These are phyloP conservation scores for Hemiprocne comata DNA, from an alignment of 2,113 vertebrate genomes.

Conservation along the genomic window DNA sequence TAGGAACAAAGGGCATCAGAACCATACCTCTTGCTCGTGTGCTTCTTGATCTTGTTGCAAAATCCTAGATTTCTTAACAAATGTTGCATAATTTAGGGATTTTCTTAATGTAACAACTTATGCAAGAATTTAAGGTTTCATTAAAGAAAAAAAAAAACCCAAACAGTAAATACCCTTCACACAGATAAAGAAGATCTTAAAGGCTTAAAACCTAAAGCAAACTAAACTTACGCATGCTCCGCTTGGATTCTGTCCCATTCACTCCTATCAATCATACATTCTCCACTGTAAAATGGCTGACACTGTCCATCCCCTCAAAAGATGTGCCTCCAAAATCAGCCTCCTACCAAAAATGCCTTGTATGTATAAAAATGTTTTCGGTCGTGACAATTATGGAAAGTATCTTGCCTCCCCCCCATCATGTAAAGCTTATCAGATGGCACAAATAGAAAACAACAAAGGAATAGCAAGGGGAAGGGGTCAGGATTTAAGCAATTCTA, in stretches of 20 bases:
- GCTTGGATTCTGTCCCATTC: neutral
- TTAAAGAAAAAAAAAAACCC: neutral
- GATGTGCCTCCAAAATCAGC: neutral
- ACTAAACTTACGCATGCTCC: neutral
- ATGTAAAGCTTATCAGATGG: neutral
- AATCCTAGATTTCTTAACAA: neutral
- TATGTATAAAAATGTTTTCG: neutral
- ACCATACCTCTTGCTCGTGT: neutral
- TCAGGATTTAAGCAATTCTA: neutral
- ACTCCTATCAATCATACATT: neutral
- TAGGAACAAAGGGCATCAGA: neutral
- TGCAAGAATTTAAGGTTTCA: neutral
- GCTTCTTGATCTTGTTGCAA: neutral
- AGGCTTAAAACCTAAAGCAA: neutral
- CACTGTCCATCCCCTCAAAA: neutral
- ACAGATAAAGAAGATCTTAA: neutral
- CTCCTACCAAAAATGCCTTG: neutral
- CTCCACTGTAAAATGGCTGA: neutral
- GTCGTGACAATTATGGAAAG: neutral
- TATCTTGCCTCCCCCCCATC: neutral
- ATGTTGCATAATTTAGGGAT: neutral
- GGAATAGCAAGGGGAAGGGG: neutral
- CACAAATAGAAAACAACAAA: neutral
- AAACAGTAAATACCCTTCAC: neutral
- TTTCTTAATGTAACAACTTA: neutral